These are phyloP conservation scores for Drosophila nr. medialis DNA, from an alignment of 2,888 invertebrate genomes.

Conservation along the genomic window DNA sequence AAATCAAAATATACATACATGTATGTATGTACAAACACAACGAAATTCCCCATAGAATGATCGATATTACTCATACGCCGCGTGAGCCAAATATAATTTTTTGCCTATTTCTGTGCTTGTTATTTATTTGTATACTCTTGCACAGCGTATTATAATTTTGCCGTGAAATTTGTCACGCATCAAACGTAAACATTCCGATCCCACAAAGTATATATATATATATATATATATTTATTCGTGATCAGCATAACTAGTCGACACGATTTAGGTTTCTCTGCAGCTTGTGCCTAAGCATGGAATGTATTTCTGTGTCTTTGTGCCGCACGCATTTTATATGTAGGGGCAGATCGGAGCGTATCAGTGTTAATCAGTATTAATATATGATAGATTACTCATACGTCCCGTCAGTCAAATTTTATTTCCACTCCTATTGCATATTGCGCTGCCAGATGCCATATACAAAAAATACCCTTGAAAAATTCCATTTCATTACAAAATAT, in stretches of 20 bases:
- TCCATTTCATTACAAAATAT: not conserved
- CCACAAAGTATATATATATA: not conserved
- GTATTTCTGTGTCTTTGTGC: not conserved
- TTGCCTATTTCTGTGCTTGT: not conserved
- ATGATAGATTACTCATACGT: not conserved
- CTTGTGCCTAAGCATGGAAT: not conserved
- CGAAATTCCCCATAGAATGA: not conserved
- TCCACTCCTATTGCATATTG: not conserved
- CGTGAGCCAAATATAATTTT: not conserved
- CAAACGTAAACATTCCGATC: not conserved
- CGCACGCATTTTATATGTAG: not conserved
- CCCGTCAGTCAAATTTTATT: not conserved
- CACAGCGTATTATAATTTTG: not conserved
- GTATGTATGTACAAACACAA: not conserved
- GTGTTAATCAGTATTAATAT: not conserved
- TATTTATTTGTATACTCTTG: not conserved
- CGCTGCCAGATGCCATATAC: not conserved
- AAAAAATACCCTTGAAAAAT: not conserved
- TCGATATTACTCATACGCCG: slow-evolving; percentile 12
- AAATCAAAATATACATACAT: slow-evolving; percentile 4
- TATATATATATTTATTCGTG: not conserved
- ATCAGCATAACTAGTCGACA: not conserved
- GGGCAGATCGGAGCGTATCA: not conserved
- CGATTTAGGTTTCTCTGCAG: not conserved
- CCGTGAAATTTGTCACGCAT: not conserved